A percentile compares a stretch with the other conserved stretches of the same genome.
Conservation (phyloP, 2,113 vertebrate species). For the Poeciliopsis occidentalis region DNA sequence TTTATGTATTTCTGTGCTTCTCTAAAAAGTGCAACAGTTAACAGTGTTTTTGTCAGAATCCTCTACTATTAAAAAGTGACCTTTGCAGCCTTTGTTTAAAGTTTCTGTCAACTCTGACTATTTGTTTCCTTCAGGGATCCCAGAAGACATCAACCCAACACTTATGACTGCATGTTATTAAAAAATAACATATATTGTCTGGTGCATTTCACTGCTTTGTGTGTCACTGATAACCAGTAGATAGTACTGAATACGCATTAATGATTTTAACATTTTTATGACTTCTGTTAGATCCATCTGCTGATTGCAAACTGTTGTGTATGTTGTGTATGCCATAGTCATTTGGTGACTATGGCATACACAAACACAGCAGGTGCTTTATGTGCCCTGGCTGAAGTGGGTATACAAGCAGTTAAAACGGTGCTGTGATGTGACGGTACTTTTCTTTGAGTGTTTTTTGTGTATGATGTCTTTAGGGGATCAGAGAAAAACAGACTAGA, state of each 20-base stretch:
- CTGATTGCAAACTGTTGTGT: conserved; percentile 12
- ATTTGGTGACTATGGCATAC: conserved; percentile 20
- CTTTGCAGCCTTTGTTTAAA: too few species aligned
- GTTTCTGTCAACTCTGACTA: too few species aligned
- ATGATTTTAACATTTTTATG: not conserved
- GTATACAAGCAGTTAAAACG: not conserved
- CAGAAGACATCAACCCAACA: too few species aligned
- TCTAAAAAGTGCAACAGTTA: too few species aligned
- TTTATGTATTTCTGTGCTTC: too few species aligned
- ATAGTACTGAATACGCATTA: not conserved
- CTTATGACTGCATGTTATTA: too few species aligned
- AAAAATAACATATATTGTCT: not conserved
- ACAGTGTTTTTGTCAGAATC: too few species aligned
- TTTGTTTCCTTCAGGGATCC: too few species aligned
- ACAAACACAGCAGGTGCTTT: not conserved
- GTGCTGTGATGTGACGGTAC: not conserved
- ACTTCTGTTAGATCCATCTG: conserved; percentile 10
- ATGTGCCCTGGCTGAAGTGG: not conserved
- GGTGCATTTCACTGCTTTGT: not conserved
- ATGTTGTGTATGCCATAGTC: too few species aligned
- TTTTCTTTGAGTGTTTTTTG: not conserved
- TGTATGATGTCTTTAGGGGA: too few species aligned
- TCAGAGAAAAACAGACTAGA: not conserved
- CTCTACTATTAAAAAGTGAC: too few species aligned
- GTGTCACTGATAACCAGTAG: not conserved